These are phyloP conservation scores for Symphodus melops DNA, from an alignment of 2,113 vertebrate species.

Conservation along the genomic window DNA sequence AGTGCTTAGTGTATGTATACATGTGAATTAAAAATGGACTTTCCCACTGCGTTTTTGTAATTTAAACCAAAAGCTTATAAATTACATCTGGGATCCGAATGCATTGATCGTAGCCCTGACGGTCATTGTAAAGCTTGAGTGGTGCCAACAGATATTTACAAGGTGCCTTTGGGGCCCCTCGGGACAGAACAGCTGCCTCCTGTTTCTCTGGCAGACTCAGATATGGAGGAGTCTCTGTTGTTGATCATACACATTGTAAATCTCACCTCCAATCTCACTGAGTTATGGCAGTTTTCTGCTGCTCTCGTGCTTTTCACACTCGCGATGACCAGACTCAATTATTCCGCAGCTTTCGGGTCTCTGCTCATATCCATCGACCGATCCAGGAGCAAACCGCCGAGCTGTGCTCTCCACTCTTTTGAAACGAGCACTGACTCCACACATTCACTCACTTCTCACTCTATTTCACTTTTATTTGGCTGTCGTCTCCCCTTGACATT, in stretches of 20 bases:
- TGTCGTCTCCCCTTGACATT: constrained; percentile 19
- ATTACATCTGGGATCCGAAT: constrained; percentile 20
- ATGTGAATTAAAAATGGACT: background rate
- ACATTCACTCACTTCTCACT: constrained; percentile 50
- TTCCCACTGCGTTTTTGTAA: background rate
- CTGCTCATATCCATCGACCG: constrained; percentile 73
- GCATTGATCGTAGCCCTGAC: constrained; percentile 34
- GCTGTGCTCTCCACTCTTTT: constrained; percentile 23
- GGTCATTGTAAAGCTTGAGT: constrained; percentile 6
- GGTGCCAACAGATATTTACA: constrained; percentile 61
- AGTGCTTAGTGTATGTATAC: background rate
- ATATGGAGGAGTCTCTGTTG: constrained; percentile 65
- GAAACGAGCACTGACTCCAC: constrained; percentile 45
- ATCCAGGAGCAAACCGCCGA: constrained; percentile 30
- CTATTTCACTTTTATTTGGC: constrained; percentile 60
- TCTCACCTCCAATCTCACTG: constrained; percentile 61
- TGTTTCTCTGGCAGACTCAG: constrained; percentile 38
- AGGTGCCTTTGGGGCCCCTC: constrained; percentile 54
- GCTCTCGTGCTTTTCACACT: constrained; percentile 66
- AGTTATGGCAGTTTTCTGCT: constrained; percentile 75
- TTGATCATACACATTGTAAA: constrained; percentile 70
- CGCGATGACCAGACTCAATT: constrained; percentile 67
- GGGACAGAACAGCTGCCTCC: constrained; percentile 35
- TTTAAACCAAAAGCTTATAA: constrained; percentile 9
- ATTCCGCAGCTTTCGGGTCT: constrained; percentile 55